Base-by-base conservation (phyloP, 2,797 vertebrate genomes). In the Hyperoplus lanceolatus region DNA sequence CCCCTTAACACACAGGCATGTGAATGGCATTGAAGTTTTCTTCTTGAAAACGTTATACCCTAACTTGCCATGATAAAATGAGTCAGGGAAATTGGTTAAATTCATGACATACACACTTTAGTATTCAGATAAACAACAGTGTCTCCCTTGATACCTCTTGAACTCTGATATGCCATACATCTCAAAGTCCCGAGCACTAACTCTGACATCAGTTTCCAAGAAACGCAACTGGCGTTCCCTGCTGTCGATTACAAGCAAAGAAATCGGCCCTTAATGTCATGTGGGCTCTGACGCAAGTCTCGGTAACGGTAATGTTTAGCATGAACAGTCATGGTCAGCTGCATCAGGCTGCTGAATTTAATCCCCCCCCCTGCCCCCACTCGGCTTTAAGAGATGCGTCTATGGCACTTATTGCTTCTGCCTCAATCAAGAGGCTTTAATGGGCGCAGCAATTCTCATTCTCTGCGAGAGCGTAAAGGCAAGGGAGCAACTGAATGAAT, bases 201-300 rank as follows among this genome's bases (percentile, higher is more conserved):
- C 4, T 9, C 18, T 56, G 49, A 77, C 60, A 54, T 64, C 38
- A 49, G 21, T 56, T 57, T 6, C 56, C 49, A 16, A 53, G 14
- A 43, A 45, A 48, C 64, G 46, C 56, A 51, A 48, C 73, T 57
- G 8, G 43, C 14, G 55, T 50, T 8, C 1, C 43, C 46, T 9
- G 11, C 38, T 48, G 46, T 73, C 42, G 75, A 14, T 58, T 64
- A 59, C 18, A 21, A 36, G 41, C 29, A 46, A 70, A 78, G 58
- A 69, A 69, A 73, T 69, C 11, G 38, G 51, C 46, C 46, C 16
- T 70, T 63, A 62, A 53, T 45, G 39, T 71, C 54, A 80, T 57
- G 36, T 56, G 56, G 50, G 68, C 64, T 82, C 71, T 88, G 82
- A 88, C 81, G 86, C 85, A 88, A 51, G 16, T 77, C 39, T 64